Percentiles rank a stretch among this genome's conserved stretches.
Conservation (phyloP, 2,113 vertebrate genomes). For the Noturus placidus region DNA sequence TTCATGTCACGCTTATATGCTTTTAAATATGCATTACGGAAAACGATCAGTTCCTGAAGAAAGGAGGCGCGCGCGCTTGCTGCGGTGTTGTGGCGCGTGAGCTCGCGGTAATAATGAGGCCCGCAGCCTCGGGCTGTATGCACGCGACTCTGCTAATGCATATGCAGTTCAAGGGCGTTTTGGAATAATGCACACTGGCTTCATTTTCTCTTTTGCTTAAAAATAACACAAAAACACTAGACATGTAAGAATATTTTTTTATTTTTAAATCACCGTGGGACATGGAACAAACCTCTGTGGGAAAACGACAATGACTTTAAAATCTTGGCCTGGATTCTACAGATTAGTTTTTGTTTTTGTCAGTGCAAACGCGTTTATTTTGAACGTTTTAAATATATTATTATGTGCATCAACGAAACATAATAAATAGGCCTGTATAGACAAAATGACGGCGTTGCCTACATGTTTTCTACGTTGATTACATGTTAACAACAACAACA, state of each 20-base stretch:
- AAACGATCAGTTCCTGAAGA: conserved; percentile 56
- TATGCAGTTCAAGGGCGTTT: conserved; percentile 54
- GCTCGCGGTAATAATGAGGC: conserved; percentile 76
- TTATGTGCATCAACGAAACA: not conserved
- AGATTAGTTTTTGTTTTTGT: too few relatives aligned
- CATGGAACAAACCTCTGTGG: not conserved
- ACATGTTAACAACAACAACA: not conserved
- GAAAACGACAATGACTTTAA: not conserved
- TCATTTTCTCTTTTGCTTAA: conserved; percentile 26
- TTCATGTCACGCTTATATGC: conserved; percentile 50
- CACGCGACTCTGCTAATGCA: conserved; percentile 59
- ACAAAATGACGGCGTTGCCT: not conserved
- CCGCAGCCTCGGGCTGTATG: conserved; percentile 68
- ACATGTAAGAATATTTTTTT: not conserved
- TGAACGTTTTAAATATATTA: not conserved
- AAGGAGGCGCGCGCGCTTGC: conserved; percentile 66
- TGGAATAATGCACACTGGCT: conserved; percentile 33
- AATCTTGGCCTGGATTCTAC: not conserved
- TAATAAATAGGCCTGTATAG: not conserved
- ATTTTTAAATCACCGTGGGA: not conserved
- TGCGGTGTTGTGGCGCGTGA: conserved; percentile 71
- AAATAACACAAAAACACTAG: conserved; percentile 15
- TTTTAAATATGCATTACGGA: conserved; percentile 24
- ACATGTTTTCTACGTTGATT: not conserved
- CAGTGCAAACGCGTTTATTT: not conserved